Evolutionary conservation across 2,797 vertebrate genomes (phyloP).

Genomic region (Sebastiscus albofasciatus): DNA sequence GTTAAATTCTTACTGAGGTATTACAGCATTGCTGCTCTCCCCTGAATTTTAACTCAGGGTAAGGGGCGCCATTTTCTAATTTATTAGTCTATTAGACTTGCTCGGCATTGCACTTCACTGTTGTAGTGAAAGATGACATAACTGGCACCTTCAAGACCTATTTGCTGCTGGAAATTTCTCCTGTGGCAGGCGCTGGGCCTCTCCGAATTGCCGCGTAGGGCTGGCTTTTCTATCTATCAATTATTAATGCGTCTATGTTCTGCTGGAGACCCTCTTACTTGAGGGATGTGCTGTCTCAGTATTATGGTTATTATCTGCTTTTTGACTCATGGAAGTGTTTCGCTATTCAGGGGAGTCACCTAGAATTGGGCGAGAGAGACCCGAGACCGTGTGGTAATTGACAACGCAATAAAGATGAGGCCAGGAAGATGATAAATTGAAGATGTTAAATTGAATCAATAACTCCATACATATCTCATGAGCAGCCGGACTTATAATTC

Average conservation of each 20-base stretch:
- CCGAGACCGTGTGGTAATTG: constrained; percentile 67
- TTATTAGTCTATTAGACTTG: constrained; percentile 56
- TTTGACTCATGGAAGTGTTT: constrained; percentile 75
- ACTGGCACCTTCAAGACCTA: constrained; percentile 68
- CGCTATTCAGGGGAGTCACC: constrained; percentile 66
- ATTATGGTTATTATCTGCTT: constrained; percentile 76
- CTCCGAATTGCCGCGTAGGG: constrained; percentile 55
- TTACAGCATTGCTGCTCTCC: constrained; percentile 44
- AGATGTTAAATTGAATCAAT: constrained; percentile 75
- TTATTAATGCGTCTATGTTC: constrained; percentile 78
- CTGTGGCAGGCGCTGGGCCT: constrained; percentile 51
- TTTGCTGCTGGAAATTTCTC: constrained; percentile 69
- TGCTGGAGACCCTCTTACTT: constrained; percentile 71
- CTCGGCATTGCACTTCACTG: constrained; percentile 54
- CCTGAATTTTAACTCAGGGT: constrained; percentile 41
- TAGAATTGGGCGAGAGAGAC: constrained; percentile 47
- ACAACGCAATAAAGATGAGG: constrained; percentile 74
- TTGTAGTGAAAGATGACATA: constrained; percentile 68
- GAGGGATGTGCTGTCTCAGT: constrained; percentile 78
- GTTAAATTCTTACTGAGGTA: constrained; percentile 35
- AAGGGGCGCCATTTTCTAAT: constrained; percentile 54
- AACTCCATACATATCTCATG: constrained; percentile 73
- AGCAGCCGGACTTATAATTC: constrained; percentile 53
- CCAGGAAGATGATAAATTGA: constrained; percentile 73
- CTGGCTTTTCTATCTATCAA: constrained; percentile 73